phyloP scores from a whole-genome alignment of 1,140 invertebrate genomes.

The Drosophila chauvacae region DNA sequence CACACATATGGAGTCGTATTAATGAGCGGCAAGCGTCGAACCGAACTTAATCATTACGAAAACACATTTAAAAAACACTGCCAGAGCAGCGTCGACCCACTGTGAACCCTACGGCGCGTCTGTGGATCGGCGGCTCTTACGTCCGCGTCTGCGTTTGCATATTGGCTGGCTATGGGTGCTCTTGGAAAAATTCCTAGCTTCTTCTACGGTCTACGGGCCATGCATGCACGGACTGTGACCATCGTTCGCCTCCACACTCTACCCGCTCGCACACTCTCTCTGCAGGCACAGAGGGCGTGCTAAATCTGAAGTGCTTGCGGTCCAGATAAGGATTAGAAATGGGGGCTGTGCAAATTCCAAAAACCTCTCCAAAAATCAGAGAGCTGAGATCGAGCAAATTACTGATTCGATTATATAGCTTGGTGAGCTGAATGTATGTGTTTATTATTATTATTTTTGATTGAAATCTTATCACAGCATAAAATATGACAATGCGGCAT shows the following conservation, averaged over 20 bases:
- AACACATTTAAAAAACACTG: slow-evolving; percentile 65
- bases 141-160: slow-evolving; percentile 34
- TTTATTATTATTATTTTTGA: not conserved
- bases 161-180: slow-evolving; percentile 4
- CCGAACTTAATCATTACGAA: slow-evolving; percentile 70
- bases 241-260: not conserved
- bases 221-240: slow-evolving; percentile 21
- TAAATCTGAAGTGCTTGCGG: slow-evolving; percentile 12
- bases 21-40: slow-evolving; percentile 67
- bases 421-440: not conserved
- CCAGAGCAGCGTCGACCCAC: slow-evolving; percentile 52
- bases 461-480: slow-evolving; percentile 22
- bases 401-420: slow-evolving; percentile 13
- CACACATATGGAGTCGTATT: slow-evolving; percentile 36
- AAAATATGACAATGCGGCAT: slow-evolving; percentile 5
- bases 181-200: slow-evolving; percentile 43
- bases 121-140: slow-evolving; percentile 27
- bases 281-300: slow-evolving; percentile 33
- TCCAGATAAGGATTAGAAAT: slow-evolving; percentile 24
- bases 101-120: slow-evolving; percentile 48
- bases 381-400: slow-evolving; percentile 8
- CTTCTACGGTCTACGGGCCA: slow-evolving; percentile 22
- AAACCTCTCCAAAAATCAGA: slow-evolving; percentile 17
- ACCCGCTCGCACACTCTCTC: slow-evolving; percentile 4
- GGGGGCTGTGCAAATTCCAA: slow-evolving; percentile 32